A percentile compares a stretch with the other conserved stretches of the same genome.
These are phyloP conservation scores for Hippocampus comes DNA, from an alignment of 2,113 vertebrate species.

Conservation along the genomic window DNA sequence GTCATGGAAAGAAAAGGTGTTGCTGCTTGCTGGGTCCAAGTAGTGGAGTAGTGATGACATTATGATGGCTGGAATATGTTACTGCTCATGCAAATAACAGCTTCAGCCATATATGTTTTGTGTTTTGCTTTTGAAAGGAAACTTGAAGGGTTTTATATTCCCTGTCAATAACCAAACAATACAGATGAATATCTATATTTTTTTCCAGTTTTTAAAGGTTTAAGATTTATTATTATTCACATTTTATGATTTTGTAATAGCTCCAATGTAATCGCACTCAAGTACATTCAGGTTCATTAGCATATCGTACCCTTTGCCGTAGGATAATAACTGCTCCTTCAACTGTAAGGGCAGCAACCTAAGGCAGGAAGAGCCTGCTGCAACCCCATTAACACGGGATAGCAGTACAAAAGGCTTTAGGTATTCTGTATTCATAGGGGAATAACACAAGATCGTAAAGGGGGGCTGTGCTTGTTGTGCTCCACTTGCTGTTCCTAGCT, in stretches of 20 bases:
- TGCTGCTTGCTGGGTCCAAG: constrained; percentile 27
- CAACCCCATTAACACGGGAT: constrained; percentile 6
- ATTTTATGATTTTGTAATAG: constrained; percentile 4
- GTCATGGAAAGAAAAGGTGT: constrained; percentile 38
- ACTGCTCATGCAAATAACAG: constrained; percentile 16
- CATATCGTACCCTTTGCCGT: not conserved
- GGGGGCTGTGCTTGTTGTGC: not conserved
- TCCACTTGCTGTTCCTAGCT: not conserved
- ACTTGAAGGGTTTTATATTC: not conserved
- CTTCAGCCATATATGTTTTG: constrained; percentile 38
- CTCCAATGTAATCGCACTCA: constrained; percentile 8
- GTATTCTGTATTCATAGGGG: not conserved
- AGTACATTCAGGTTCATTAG: constrained; percentile 11
- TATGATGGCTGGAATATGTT: constrained; percentile 27
- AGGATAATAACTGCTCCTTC: constrained; percentile 5
- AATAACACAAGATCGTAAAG: not conserved
- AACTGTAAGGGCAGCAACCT: constrained; percentile 4
- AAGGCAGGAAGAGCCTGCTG: not conserved
- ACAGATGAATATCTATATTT: not conserved
- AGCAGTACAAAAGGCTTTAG: constrained; percentile 1
- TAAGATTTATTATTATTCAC: not conserved
- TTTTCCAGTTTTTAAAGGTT: not conserved
- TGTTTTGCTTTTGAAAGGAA: not conserved
- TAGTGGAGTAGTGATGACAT: constrained; percentile 34
- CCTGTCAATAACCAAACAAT: not conserved